Evolutionary conservation across 1,140 invertebrate species (phyloP).

Genomic region (Pristionchus pacificus): DNA sequence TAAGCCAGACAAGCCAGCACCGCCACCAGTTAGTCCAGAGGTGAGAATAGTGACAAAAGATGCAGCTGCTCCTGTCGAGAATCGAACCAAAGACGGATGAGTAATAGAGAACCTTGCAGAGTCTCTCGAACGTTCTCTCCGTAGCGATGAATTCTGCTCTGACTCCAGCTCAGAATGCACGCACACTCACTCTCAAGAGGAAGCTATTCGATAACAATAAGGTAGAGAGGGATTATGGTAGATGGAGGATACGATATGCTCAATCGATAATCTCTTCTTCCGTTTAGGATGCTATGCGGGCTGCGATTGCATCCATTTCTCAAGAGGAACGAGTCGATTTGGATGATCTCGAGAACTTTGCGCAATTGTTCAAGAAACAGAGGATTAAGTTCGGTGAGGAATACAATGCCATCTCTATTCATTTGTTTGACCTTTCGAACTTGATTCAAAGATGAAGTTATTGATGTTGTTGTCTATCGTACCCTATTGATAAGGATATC

Average conservation of each 20-base stretch:
- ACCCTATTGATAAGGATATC: background rate
- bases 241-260: too few species aligned
- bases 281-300: background rate
- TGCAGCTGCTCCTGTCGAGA: too few species aligned
- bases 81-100: too few species aligned
- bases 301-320: slow-evolving; percentile 51
- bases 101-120: too few species aligned
- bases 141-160: too few species aligned
- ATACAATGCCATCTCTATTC: background rate
- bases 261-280: slow-evolving; percentile 65
- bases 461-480: slow-evolving; percentile 10
- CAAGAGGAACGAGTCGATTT: slow-evolving; percentile 82
- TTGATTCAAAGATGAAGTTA: background rate
- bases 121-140: too few species aligned
- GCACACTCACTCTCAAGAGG: background rate
- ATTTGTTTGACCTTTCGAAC: slow-evolving; percentile 5
- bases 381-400: slow-evolving; percentile 79
- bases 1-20: too few species aligned
- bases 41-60: too few species aligned
- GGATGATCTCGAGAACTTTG: slow-evolving; percentile 90
- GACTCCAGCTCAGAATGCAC: background rate
- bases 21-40: too few species aligned
- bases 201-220: slow-evolving; percentile 26
- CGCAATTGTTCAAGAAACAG: slow-evolving; percentile 90
- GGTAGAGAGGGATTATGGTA: too few species aligned